These are phyloP conservation scores for Mya arenaria DNA, from an alignment of 1,140 invertebrate genomes.

Conservation along the genomic window DNA sequence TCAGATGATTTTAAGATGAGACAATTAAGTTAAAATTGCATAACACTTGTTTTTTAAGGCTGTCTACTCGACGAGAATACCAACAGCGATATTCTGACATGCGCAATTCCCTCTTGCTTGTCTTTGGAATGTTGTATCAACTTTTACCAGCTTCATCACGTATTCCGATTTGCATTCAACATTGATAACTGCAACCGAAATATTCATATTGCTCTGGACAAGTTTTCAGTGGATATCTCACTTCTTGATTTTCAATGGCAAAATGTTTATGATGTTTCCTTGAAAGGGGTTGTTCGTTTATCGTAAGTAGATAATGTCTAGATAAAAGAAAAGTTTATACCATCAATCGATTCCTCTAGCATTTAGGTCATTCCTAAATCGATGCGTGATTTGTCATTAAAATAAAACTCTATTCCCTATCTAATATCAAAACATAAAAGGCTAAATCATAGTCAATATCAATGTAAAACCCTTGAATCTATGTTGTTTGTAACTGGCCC, in stretches of 20 bases:
- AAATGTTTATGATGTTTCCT: constrained; percentile 4
- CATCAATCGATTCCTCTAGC: not conserved
- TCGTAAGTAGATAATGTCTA: not conserved
- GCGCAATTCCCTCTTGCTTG: constrained; percentile 30
- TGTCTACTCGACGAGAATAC: constrained; percentile 1
- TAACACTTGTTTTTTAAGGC: constrained; percentile 10
- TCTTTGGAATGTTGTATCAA: constrained; percentile 47
- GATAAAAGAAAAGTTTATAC: not conserved
- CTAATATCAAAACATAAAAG: no score
- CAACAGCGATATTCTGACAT: not conserved
- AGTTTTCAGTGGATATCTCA: constrained; percentile 7
- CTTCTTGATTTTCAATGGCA: constrained; percentile 44
- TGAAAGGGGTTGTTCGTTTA: constrained; percentile 6
- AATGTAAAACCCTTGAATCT: no score
- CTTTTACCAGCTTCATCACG: not conserved
- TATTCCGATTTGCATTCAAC: constrained; percentile 16
- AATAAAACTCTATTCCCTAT: no score
- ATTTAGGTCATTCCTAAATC: not conserved
- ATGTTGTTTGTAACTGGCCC: no score
- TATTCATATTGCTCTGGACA: constrained; percentile 28
- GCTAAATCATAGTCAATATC: no score
- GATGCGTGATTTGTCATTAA: not conserved
- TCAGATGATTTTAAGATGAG: no score
- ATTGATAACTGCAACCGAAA: constrained; percentile 39
- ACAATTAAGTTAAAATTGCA: no score